phyloP scores from a whole-genome alignment of 2,888 invertebrate species.

The Chrysina gloriosa region DNA sequence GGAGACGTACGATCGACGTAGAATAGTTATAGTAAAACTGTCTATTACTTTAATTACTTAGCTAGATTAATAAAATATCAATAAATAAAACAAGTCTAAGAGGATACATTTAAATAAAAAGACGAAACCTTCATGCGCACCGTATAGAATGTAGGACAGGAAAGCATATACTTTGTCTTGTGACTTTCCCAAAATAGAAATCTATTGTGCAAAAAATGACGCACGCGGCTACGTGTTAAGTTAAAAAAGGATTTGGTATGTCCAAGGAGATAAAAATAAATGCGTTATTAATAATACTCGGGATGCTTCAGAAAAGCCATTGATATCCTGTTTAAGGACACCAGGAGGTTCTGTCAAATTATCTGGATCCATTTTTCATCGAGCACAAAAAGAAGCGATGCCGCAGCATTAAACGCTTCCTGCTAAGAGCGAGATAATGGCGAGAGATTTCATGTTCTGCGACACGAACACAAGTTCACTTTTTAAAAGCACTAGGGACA shows the following conservation, averaged over 20 bases:
- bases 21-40: too few species aligned
- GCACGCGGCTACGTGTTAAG: constrained; percentile 40
- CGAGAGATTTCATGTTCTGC: constrained; percentile 24
- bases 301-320: constrained; percentile 42
- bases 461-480: constrained; percentile 18
- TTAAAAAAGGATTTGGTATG: constrained; percentile 4
- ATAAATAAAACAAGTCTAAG: too few species aligned
- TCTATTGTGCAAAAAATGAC: constrained; percentile 38
- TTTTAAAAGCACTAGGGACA: not conserved
- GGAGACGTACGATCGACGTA: not conserved
- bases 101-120: too few species aligned
- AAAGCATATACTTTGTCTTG: not conserved
- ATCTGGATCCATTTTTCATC: constrained; percentile 46
- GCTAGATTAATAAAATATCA: too few species aligned
- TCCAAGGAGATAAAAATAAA: constrained; percentile 43
- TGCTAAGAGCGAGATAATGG: constrained; percentile 36
- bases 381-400: constrained; percentile 44
- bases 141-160: constrained; percentile 21
- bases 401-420: constrained; percentile 45
- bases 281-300: constrained; percentile 45
- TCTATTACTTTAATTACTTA: too few species aligned
- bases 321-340: constrained; percentile 41
- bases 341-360: constrained; percentile 45
- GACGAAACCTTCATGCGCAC: too few species aligned
- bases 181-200: constrained; percentile 19